These are phyloP conservation scores for Chroicocephalus ridibundus DNA, from an alignment of 2,113 vertebrate species.

Conservation along the genomic window DNA sequence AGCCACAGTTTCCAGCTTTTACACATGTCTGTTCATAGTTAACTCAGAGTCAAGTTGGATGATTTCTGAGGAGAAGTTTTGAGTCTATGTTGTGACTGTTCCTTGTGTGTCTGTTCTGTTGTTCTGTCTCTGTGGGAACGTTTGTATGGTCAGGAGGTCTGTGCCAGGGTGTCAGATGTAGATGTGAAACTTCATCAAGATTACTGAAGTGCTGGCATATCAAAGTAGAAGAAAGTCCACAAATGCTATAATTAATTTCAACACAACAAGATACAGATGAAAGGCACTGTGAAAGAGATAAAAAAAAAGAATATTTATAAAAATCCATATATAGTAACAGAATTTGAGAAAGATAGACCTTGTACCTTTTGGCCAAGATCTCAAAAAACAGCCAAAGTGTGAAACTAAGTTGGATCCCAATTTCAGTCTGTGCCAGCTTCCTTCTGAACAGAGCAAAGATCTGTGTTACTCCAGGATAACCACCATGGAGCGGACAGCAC, in stretches of 20 bases:
- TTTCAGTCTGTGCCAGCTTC: neutral
- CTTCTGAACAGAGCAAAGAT: neutral
- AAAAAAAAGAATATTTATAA: neutral
- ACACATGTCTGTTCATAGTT: neutral
- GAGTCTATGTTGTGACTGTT: neutral
- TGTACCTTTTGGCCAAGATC: neutral
- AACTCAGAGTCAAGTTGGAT: neutral
- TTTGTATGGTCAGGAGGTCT: neutral
- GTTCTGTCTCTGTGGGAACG: neutral
- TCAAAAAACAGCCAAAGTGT: neutral
- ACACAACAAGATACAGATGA: neutral
- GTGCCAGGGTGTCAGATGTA: neutral
- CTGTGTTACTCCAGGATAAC: neutral
- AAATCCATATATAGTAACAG: neutral
- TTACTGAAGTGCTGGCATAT: neutral
- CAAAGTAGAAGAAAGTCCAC: neutral
- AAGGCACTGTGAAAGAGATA: neutral
- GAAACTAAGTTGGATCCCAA: neutral
- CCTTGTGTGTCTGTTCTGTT: neutral
- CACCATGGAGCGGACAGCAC: neutral
- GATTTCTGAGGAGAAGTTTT: neutral
- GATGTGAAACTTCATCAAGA: neutral
- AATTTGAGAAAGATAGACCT: neutral
- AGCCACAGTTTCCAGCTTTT: neutral
- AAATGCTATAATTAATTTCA: neutral